A percentile compares a stretch with the other conserved stretches of the same genome.
Conservation (phyloP, 1,140 invertebrate species). For the Hormaphis cornu region DNA sequence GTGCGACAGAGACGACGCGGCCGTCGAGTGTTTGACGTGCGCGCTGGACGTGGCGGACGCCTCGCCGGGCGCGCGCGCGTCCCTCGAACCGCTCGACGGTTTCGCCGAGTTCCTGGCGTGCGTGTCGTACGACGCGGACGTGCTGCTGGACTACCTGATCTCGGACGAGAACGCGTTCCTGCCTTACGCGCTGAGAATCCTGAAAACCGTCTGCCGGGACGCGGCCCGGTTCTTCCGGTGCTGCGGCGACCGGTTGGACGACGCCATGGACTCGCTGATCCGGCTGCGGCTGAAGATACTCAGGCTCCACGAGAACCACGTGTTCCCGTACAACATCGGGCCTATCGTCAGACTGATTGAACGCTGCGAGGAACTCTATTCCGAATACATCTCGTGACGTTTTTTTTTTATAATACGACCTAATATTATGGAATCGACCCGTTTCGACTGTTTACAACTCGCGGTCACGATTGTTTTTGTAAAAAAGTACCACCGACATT, state of each 20-base stretch:
- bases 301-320: neutral
- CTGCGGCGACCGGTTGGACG: neutral
- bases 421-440: too few relatives aligned
- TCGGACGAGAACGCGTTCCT: neutral
- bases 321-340: neutral
- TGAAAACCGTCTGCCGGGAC: neutral
- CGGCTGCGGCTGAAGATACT: neutral
- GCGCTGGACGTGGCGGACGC: neutral
- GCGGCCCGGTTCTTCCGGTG: neutral
- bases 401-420: too few relatives aligned
- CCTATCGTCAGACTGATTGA: neutral
- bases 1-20: neutral
- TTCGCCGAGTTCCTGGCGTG: neutral
- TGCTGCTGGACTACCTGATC: neutral
- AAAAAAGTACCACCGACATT: too few relatives aligned
- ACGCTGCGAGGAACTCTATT: too few relatives aligned
- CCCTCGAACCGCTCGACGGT: neutral
- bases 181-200: neutral
- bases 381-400: too few relatives aligned
- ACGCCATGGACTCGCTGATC: neutral
- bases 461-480: too few relatives aligned
- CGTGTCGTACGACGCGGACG: neutral
- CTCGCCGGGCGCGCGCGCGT: neutral
- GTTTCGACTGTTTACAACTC: too few relatives aligned
- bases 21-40: neutral